Conservation (phyloP, 2,888 invertebrate genomes). For the Luperina testacea region DNA sequence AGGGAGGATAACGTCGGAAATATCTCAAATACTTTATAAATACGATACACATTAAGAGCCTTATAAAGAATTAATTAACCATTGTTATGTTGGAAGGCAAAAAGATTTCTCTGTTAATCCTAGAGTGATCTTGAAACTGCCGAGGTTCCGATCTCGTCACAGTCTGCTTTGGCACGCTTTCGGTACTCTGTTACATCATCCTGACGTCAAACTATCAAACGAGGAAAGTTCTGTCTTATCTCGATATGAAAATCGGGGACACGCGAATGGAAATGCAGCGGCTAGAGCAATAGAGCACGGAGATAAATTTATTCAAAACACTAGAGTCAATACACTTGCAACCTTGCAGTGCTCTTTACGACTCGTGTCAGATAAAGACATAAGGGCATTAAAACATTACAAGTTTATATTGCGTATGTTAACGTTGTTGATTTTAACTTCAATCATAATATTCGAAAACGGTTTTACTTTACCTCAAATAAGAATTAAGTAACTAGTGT, state of each 20-base stretch:
- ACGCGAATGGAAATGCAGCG: slow-evolving; percentile 77
- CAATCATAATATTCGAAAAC: slow-evolving; percentile 34
- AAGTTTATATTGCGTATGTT: slow-evolving; percentile 76
- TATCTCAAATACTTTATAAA: slow-evolving; percentile 52
- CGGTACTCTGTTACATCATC: slow-evolving; percentile 83
- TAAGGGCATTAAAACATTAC: slow-evolving; percentile 86
- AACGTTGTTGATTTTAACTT: slow-evolving; percentile 64
- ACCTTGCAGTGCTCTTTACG: slow-evolving; percentile 89
- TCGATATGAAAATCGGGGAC: slow-evolving; percentile 70
- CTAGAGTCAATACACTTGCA: slow-evolving; percentile 89
- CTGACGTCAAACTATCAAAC: slow-evolving; percentile 83
- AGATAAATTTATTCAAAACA: slow-evolving; percentile 87
- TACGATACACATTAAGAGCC: slow-evolving; percentile 35
- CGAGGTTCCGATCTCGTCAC: slow-evolving; percentile 72
- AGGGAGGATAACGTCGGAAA: slow-evolving; percentile 42
- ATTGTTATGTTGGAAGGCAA: slow-evolving; percentile 38
- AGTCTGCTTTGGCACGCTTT: slow-evolving; percentile 82
- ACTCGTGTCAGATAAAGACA: slow-evolving; percentile 88
- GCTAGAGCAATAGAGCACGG: slow-evolving; percentile 83
- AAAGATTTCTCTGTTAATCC: slow-evolving; percentile 53
- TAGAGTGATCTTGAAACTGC: slow-evolving; percentile 63
- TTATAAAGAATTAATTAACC: slow-evolving; percentile 42
- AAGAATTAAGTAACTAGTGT: background rate
- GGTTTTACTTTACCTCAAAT: slow-evolving; percentile 26
- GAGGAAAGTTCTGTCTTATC: slow-evolving; percentile 77